Conservation (phyloP, 2,797 vertebrate genomes). For the Karalla daura region DNA sequence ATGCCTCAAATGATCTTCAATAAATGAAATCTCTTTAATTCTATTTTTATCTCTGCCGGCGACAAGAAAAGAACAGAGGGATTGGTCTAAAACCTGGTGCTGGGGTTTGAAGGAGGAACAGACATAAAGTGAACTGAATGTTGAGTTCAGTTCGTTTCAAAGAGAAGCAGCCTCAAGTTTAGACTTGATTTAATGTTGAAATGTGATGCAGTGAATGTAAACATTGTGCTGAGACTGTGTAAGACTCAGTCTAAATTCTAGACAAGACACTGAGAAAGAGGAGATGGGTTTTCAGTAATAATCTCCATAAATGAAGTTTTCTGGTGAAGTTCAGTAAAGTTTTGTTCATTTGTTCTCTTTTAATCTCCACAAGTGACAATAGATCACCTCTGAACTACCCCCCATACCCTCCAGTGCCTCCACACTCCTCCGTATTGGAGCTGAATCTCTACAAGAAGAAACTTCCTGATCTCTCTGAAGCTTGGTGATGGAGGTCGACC, state of each 20-base stretch:
- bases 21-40: no score
- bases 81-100: background rate
- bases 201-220: no score
- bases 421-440: constrained; percentile 11
- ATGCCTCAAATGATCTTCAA: no score
- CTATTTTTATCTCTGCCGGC: no score
- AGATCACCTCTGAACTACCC: background rate
- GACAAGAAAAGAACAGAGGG: no score
- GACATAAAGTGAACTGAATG: background rate
- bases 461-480: background rate
- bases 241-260: constrained; percentile 8
- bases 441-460: constrained; percentile 6
- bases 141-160: background rate
- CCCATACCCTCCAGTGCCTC: background rate
- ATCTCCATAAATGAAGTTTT: background rate
- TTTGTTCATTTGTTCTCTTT: background rate
- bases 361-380: background rate
- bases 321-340: constrained; percentile 17
- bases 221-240: background rate
- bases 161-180: background rate
- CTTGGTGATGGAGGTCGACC: constrained; percentile 47
- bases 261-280: background rate
- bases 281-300: background rate
- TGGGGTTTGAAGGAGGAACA: background rate
- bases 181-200: background rate